Evolutionary conservation across 2,797 vertebrate genomes (phyloP).

Genomic region (Sciaenops ocellatus): DNA sequence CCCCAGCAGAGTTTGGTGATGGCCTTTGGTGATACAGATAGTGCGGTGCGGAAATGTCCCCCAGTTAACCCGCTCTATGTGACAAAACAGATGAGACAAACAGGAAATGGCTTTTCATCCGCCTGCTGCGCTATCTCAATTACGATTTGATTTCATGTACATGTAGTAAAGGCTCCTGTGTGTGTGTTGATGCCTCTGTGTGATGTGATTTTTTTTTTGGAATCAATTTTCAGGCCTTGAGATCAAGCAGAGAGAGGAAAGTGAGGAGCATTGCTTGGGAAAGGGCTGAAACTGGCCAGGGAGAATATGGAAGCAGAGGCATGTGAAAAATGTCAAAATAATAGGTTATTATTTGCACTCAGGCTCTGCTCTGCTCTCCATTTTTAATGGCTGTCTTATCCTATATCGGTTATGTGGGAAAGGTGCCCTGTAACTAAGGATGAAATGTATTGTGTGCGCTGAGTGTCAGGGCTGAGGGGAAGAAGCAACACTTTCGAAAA

Average conservation of each 20-base stretch:
- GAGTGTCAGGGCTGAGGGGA: constrained; percentile 64
- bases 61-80: constrained; percentile 78
- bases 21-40: constrained; percentile 71
- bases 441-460: constrained; percentile 52
- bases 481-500: constrained; percentile 66
- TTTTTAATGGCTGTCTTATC: constrained; percentile 49
- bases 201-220: constrained; percentile 7
- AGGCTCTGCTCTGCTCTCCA: constrained; percentile 27
- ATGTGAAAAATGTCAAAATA: constrained; percentile 67
- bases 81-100: constrained; percentile 78
- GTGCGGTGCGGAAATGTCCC: constrained; percentile 67
- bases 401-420: constrained; percentile 45
- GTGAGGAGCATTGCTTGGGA: neutral
- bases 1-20: constrained; percentile 68
- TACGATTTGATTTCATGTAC: constrained; percentile 71
- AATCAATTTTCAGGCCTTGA: constrained; percentile 45
- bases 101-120: constrained; percentile 82
- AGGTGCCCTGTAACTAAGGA: constrained; percentile 41
- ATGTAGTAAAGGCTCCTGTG: constrained; percentile 12
- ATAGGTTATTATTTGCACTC: constrained; percentile 62
- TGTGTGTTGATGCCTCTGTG: neutral
- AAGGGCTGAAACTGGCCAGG: constrained; percentile 9
- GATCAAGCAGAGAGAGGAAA: constrained; percentile 23
- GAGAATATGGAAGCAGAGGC: constrained; percentile 28
- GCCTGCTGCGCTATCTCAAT: constrained; percentile 76